These are phyloP conservation scores for Cynoglossus semilaevis DNA, from an alignment of 2,113 vertebrate species.

Conservation along the genomic window DNA sequence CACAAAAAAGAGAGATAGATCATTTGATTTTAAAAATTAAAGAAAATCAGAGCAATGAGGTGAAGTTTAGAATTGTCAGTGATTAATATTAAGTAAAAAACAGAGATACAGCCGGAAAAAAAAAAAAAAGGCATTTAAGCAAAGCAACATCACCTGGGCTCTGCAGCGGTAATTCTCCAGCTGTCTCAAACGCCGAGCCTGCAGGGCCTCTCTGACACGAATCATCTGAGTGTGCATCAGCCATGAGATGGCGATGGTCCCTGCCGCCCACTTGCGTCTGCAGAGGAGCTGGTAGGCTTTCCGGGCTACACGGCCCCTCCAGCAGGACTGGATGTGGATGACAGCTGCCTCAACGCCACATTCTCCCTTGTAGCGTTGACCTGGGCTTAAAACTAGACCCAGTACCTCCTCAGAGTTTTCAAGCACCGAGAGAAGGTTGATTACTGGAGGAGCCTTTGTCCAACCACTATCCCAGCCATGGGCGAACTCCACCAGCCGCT, in stretches of 20 bases:
- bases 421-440: conserved; percentile 69
- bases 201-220: conserved; percentile 70
- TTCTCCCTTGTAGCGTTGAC: conserved; percentile 80
- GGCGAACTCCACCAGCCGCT: conserved; percentile 57
- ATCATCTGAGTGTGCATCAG: conserved; percentile 64
- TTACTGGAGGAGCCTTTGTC: conserved; percentile 38
- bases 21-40: conserved; percentile 7
- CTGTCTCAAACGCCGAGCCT: conserved; percentile 78
- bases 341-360: conserved; percentile 71
- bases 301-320: conserved; percentile 71
- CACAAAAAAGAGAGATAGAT: no score
- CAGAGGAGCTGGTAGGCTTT: conserved; percentile 56
- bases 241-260: conserved; percentile 78
- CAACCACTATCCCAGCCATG: conserved; percentile 53
- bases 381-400: conserved; percentile 64
- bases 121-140: background rate
- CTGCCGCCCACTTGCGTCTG: conserved; percentile 78
- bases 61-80: conserved; percentile 1
- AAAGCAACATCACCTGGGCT: conserved; percentile 79
- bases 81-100: conserved; percentile 12
- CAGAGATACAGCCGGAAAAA: background rate
- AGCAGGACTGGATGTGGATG: conserved; percentile 74
- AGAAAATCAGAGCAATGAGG: background rate
- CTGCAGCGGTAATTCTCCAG: conserved; percentile 84
- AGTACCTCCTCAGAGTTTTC: conserved; percentile 72